Evolutionary conservation across 2,888 invertebrate genomes (phyloP), one percentile per base, ranked within the genome.

Genomic region (Aporophyla nigra): DNA sequence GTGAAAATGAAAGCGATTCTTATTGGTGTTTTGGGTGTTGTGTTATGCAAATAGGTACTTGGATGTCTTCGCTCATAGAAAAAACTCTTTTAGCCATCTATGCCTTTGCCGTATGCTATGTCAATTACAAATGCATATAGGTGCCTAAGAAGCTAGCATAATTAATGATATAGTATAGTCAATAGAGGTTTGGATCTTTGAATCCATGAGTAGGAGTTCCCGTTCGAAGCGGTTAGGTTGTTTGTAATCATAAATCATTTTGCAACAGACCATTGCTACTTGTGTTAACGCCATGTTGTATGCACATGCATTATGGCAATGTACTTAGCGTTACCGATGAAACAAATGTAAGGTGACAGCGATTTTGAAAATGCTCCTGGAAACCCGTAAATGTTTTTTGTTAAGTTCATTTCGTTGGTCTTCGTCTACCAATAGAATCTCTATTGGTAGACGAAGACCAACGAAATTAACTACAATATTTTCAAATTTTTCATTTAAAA

Each of bases 231-330:
- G n/a, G 58, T 67, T 49, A 67, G 58, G 40, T 61, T 76, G 54
- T 67, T 59, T 66, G 81, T 65, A 81, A 80, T 65, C 86, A 83
- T 77, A 72, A 76, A 76, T 83, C 61, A 77, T 83, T 83, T 83
- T 74, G 83, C 86, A 86, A 78, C 19, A 69, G 73, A 83, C 61
- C 69, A 70, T 46, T 62, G 67, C 83, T 86, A 86, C 83, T 59
- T 73, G 72, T 76, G 68, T 59, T 77, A 62, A 86, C 58, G 43
- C 56, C 43, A 67, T 59, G 59, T 86, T 71, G 63, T 76, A 63
- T 73, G 46, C 54, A 58, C 72, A 69, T 63, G 72, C 58, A 77
- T 83, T 82, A 85, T 14, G 53, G 46, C 16, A 14, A 14, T 56
- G 40, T 63, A 58, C 67, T 71, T 51, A 62, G 53, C 21, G 46